Base-by-base conservation (phyloP, 2,113 vertebrate genomes). In the Polypterus senegalus region DNA sequence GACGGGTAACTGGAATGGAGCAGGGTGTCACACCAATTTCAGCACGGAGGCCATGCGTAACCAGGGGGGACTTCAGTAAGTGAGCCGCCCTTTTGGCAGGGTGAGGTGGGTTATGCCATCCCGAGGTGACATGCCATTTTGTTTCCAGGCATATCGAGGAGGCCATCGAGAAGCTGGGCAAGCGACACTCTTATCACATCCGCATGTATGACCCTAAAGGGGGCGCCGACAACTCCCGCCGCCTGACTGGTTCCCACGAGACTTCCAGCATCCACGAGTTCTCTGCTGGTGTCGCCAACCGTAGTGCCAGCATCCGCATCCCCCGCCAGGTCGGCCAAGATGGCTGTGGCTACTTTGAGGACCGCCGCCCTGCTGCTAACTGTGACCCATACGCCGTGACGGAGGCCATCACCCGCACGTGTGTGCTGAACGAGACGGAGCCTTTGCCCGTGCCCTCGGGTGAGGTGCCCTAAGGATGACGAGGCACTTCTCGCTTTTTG, bases 321-420 rank as follows among this genome's bases (percentile, higher is more conserved):
- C 86, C 89, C 0, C 84, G 84, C 27, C 82, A 87, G 62, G 87
- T 88, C 0, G 84, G 76, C 56, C 73, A 85, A 5, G 83, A 89
- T 0, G 73, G 73, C 53, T 78, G 0, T 0, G 89, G 86, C 3
- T 90, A 88, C 81, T 89, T 88, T 0, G 87, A 91, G 69, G 89
- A 90, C 61, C 78, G 88, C 9, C 76, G 86, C 3, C 86, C 88
- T 0, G 73, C 89, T 0, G 85, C 88, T 48, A 92, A 89, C 78
- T 89, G 89, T 0, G 87, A 90, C 73, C 89, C 89, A 0, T 91
- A 90, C 0, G 57, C 75, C 0, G 88, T 91, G 54, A 90, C 80
- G 0, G 67, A 70, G 68, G 80, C 76, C 70, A 83, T 91, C 2
- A 62, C 80, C 51, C 64, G 60, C 56, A 89, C 86, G 0, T 81